A percentile compares a stretch with the other conserved stretches of the same genome.
Evolutionary conservation across 2,797 vertebrate species (phyloP).

Genomic region (Phrynocephalus guinanensis): DNA sequence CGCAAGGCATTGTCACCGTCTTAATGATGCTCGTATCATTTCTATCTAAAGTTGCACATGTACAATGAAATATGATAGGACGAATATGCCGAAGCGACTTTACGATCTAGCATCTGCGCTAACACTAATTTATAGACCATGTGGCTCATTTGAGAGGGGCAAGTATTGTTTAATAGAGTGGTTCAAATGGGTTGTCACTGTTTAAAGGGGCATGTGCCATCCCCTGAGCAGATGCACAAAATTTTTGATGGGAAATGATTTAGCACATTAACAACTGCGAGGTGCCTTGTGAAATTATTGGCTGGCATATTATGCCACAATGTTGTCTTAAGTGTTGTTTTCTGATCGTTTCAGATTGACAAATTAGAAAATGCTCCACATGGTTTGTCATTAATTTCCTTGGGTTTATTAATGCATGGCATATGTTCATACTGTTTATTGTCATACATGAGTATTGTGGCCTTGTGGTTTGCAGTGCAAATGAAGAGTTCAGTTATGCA

Average conservation of each 20-base stretch:
- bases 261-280: slow-evolving; percentile 38
- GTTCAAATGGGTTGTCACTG: slow-evolving; percentile 36
- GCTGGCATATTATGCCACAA: slow-evolving; percentile 25
- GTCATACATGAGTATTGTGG: slow-evolving; percentile 20
- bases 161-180: slow-evolving; percentile 35
- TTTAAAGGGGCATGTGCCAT: slow-evolving; percentile 16
- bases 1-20: neutral
- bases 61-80: neutral
- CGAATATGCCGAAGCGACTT: neutral
- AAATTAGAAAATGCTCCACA: neutral
- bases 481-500: neutral
- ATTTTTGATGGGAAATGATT: slow-evolving; percentile 31
- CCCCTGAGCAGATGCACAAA: slow-evolving; percentile 42
- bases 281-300: slow-evolving; percentile 40
- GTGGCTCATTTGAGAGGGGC: slow-evolving; percentile 24
- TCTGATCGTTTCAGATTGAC: slow-evolving; percentile 15
- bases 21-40: neutral
- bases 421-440: slow-evolving; percentile 14
- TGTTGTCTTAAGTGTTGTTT: slow-evolving; percentile 23
- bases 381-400: slow-evolving; percentile 14
- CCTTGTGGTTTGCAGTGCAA: slow-evolving; percentile 5
- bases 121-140: slow-evolving; percentile 18
- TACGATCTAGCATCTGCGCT: slow-evolving; percentile 27
- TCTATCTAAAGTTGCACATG: neutral
- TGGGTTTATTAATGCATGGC: slow-evolving; percentile 22